phyloP scores from a whole-genome alignment of 2,113 vertebrate genomes.

The Brienomyrus longianalis region DNA sequence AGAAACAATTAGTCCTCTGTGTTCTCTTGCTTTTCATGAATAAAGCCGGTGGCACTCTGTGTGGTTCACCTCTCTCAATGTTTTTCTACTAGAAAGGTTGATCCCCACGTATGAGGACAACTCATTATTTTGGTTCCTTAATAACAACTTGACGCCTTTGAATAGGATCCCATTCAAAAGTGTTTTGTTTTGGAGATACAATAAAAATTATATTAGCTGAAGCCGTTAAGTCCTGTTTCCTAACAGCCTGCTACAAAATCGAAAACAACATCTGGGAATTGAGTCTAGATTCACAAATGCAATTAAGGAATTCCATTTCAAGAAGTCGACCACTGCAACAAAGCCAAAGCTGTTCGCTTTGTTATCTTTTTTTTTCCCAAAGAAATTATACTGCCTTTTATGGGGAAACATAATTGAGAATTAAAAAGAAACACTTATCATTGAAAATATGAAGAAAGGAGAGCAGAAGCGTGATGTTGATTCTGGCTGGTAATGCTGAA shows the following conservation, averaged over 20 bases:
- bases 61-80: not conserved
- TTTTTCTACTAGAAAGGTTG: not conserved
- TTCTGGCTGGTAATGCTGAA: not conserved
- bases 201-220: not conserved
- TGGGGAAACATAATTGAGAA: not conserved
- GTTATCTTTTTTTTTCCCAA: not conserved
- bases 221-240: not conserved
- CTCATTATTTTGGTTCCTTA: not conserved
- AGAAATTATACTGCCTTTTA: not conserved
- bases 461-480: not conserved
- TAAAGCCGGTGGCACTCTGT: not conserved
- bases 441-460: not conserved
- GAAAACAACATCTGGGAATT: conserved; percentile 10
- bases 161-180: not conserved
- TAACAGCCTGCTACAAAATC: not conserved
- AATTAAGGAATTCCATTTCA: conserved; percentile 2
- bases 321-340: not conserved
- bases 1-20: not conserved
- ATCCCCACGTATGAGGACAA: not conserved
- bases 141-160: not conserved
- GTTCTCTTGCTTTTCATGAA: not conserved
- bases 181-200: not conserved
- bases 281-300: not conserved
- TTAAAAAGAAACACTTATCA: conserved; percentile 1
- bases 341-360: not conserved